Percentiles rank a stretch among this genome's conserved stretches.
These are phyloP conservation scores for Spatulosminthurus flaviceps DNA, from an alignment of 2,888 invertebrate genomes.

Conservation along the genomic window DNA sequence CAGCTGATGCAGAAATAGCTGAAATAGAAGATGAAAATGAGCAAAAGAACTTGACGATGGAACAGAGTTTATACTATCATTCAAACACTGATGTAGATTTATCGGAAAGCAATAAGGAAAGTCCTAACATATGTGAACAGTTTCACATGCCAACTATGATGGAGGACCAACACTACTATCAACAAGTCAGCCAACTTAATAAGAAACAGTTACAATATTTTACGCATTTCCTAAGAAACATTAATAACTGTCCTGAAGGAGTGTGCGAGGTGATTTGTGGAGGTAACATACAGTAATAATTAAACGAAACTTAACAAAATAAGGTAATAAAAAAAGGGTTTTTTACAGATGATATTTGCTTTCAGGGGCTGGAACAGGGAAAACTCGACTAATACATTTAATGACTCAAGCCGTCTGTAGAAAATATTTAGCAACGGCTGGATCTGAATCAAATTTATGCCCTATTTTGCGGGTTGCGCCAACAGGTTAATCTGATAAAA, in stretches of 20 bases:
- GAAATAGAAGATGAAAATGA: slow-evolving; percentile 21
- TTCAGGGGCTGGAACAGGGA: slow-evolving; percentile 65
- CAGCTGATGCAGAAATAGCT: background rate
- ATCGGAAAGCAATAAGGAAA: background rate
- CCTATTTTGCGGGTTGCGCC: too few species aligned
- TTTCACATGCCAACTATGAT: background rate
- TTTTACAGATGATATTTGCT: too few species aligned
- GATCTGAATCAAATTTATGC: too few species aligned
- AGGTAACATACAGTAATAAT: too few species aligned
- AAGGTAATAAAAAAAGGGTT: too few species aligned
- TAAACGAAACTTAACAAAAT: too few species aligned
- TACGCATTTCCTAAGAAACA: slow-evolving; percentile 2
- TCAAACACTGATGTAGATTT: too few species aligned
- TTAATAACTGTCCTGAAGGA: slow-evolving; percentile 23
- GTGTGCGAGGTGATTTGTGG: slow-evolving; percentile 62
- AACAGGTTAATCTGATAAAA: too few species aligned
- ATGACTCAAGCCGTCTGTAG: slow-evolving; percentile 51
- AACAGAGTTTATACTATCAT: too few species aligned
- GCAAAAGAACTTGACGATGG: background rate
- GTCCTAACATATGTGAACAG: background rate
- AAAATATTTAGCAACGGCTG: background rate
- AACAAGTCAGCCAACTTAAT: slow-evolving; percentile 26
- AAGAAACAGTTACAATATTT: slow-evolving; percentile 47
- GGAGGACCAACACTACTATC: background rate
- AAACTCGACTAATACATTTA: slow-evolving; percentile 63